These are phyloP conservation scores for Pelagia noctiluca DNA, from an alignment of 30 jellyfish, hydroid and myxozoan genomes.

Conservation along the genomic window DNA sequence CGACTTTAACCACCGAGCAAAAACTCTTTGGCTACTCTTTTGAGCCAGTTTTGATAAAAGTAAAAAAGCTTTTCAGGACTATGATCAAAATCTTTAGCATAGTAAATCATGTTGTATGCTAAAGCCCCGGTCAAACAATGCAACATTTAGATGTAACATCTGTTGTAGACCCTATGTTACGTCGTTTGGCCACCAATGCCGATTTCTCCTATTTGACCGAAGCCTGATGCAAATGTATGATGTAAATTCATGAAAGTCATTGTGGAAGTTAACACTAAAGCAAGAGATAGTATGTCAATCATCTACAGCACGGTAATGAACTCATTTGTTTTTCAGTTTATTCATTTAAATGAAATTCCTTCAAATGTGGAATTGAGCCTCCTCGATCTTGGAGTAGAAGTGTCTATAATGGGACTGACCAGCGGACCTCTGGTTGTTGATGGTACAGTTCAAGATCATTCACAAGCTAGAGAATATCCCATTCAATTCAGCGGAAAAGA, in stretches of 20 bases:
- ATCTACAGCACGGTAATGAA: too few relatives aligned
- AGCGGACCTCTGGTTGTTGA: slow-evolving; percentile 20
- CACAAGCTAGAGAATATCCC: slow-evolving; percentile 5
- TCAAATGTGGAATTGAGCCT: neutral
- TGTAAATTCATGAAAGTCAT: neutral
- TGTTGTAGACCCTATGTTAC: too few relatives aligned
- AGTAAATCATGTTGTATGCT: too few relatives aligned
- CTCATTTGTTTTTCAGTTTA: slow-evolving; percentile 10
- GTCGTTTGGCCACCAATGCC: neutral
- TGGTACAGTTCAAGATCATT: slow-evolving; percentile 17
- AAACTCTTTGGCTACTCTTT: too few relatives aligned
- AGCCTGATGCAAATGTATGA: neutral
- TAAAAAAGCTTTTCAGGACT: too few relatives aligned
- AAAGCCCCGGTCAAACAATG: too few relatives aligned
- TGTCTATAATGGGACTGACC: slow-evolving; percentile 10
- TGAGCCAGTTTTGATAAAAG: too few relatives aligned
- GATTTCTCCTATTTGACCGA: too few relatives aligned
- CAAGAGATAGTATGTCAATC: too few relatives aligned
- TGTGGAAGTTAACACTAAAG: neutral
- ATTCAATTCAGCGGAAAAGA: slow-evolving; percentile 23
- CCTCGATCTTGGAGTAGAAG: slow-evolving; percentile 19
- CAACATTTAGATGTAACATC: too few relatives aligned
- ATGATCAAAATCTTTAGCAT: too few relatives aligned
- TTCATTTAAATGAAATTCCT: slow-evolving; percentile 36
- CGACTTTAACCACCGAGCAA: too few relatives aligned